Percentiles rank a stretch among this genome's conserved stretches.
These are phyloP conservation scores for Lagorchestes hirsutus DNA, from an alignment of 2,797 vertebrate genomes.

Conservation along the genomic window DNA sequence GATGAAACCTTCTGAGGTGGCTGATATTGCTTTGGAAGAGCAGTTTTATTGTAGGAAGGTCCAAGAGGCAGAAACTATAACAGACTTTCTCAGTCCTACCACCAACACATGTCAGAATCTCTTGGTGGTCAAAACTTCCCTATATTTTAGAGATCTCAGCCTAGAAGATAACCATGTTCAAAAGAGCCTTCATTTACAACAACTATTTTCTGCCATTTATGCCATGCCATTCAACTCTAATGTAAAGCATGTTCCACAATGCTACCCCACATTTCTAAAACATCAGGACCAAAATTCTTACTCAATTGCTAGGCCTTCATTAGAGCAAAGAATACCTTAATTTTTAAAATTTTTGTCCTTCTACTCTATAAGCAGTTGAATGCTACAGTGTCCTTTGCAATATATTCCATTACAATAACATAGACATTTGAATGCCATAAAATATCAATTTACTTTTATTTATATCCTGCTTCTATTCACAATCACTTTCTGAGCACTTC, in stretches of 20 bases:
- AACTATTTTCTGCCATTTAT: background rate
- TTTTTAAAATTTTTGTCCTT: no score
- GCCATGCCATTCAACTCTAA: background rate
- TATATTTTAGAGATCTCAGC: background rate
- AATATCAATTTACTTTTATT: background rate
- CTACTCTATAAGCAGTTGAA: no score
- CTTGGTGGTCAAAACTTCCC: background rate
- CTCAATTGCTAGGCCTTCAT: no score
- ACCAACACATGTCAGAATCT: background rate
- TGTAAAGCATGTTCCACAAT: background rate
- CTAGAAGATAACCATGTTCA: background rate
- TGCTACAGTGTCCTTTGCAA: no score
- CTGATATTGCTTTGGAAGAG: background rate
- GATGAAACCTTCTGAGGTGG: background rate
- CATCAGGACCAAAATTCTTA: no score
- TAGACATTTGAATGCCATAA: no score
- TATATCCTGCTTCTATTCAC: background rate
- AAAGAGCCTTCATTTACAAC: background rate
- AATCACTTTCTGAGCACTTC: background rate
- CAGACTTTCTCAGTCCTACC: background rate
- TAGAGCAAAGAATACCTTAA: no score
- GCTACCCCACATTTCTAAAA: no score
- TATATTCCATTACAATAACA: no score
- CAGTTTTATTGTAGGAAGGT: background rate
- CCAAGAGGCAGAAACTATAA: background rate